phyloP scores from a whole-genome alignment of 1,140 invertebrate genomes.

The Diploscapter pachys region DNA sequence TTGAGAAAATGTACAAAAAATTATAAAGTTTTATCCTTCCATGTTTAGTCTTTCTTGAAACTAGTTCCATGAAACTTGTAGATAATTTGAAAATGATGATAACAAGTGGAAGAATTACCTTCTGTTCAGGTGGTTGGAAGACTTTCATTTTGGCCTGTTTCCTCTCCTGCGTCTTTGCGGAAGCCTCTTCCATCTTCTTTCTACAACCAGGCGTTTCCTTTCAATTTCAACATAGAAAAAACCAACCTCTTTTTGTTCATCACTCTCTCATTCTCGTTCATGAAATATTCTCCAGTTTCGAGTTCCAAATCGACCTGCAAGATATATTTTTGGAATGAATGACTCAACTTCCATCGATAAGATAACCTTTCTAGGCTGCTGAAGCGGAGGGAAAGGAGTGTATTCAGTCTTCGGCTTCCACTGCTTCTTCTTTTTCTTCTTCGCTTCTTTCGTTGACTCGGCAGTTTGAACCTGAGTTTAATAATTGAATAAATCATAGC shows the following conservation, averaged over 20 bases:
- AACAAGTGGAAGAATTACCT: conserved; percentile 11
- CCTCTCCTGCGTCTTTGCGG: conserved; percentile 32
- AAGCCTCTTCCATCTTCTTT: conserved; percentile 16
- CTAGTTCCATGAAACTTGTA: no score
- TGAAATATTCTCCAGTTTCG: conserved; percentile 93
- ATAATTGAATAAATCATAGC: background rate
- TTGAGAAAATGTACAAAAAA: no score
- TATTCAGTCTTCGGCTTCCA: conserved; percentile 78
- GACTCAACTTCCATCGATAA: no score
- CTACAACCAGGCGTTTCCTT: conserved; percentile 14
- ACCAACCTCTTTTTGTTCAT: conserved; percentile 29
- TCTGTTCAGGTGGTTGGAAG: conserved; percentile 29
- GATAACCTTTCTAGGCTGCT: conserved; percentile 67
- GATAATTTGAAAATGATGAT: no score
- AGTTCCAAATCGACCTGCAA: conserved; percentile 74
- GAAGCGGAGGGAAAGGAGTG: conserved; percentile 93
- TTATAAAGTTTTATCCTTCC: no score
- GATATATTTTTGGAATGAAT: no score
- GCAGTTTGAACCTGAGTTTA: conserved; percentile 48
- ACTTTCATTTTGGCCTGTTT: conserved; percentile 26
- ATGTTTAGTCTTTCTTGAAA: no score
- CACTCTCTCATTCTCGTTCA: conserved; percentile 52
- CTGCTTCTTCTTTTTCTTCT: conserved; percentile 71
- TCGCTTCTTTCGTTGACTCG: conserved; percentile 77
- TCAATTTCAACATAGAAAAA: background rate